Evolutionary conservation across 2,797 vertebrate species (phyloP), one percentile per base, ranked within the genome.

Genomic region (Peromyscus aztecus): DNA sequence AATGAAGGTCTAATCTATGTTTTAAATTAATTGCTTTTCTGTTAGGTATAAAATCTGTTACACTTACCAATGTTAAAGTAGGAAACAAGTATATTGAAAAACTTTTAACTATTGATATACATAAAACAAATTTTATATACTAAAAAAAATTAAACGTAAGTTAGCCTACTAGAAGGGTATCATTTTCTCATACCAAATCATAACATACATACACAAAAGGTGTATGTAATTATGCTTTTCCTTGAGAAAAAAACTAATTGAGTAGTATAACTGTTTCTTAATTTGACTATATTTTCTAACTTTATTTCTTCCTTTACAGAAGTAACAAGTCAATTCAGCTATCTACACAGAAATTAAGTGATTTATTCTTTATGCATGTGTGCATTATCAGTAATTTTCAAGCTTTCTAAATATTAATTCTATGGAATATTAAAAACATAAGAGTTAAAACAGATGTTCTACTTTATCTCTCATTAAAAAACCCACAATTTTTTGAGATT

Each of bases 11-110:
- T 90, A 37, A 95, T 40, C 23, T 93, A 55, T 17, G 96, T 46
- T 94, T 95, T 90, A 97, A 93, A 86, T 85, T 67, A 94, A 49
- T 88, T 94, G 65, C 24, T 89, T 96, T 92, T 75, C 85, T 95
- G 21, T 76, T 80, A 89, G 46, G 84, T 86, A 90, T 52, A 75
- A 75, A 82, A 88, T 31, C 76, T 90, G 17, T 94, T 69, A 95
- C 34, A 82, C 34, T 67, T 91, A 94, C 78, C 76, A 95, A 86
- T 75, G 31, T 89, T 94, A 96, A 94, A 93, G 52, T 82, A 46
- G 40, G 63, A 59, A 91, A 90, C 63, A 17, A 90, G 29, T 91
- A 84, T 52, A 69, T 13, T 13, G 40, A 71, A 94, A 78, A 96
- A 91, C 13, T 61, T 61, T 94, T 73, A 21, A 71, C 46, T 52